These are phyloP conservation scores for Actinernus sp. DNA, from an alignment of 92 coral and sea anemone species.

Conservation along the genomic window DNA sequence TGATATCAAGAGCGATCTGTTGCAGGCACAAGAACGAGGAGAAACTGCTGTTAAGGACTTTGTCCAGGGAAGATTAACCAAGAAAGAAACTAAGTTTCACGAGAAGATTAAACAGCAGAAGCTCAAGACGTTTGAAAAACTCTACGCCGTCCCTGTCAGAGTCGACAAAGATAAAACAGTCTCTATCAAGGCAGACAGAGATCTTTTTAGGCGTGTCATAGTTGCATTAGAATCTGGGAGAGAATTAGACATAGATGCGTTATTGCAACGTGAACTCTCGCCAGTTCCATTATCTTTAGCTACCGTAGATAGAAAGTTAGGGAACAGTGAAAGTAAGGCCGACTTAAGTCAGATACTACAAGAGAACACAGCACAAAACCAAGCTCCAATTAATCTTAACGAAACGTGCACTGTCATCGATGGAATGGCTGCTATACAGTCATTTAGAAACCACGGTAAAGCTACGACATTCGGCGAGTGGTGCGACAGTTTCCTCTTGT, in stretches of 20 bases:
- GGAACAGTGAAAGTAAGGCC: constrained; percentile 44
- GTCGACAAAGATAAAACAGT: constrained; percentile 56
- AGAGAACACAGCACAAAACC: too few species aligned
- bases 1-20: constrained; percentile 50
- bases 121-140: constrained; percentile 57
- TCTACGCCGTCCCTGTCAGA: constrained; percentile 57
- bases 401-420: too few species aligned
- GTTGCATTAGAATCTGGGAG: constrained; percentile 72
- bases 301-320: constrained; percentile 33
- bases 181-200: constrained; percentile 66
- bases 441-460: constrained; percentile 48
- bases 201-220: constrained; percentile 64
- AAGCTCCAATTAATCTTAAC: constrained; percentile 15
- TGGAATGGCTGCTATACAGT: too few species aligned
- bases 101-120: constrained; percentile 57
- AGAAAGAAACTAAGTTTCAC: constrained; percentile 57
- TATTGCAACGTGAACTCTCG: constrained; percentile 44
- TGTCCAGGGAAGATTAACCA: constrained; percentile 39
- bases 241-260: constrained; percentile 50
- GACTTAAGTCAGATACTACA: constrained; percentile 53
- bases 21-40: constrained; percentile 43
- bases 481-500: constrained; percentile 53
- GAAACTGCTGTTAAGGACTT: constrained; percentile 26
- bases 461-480: constrained; percentile 65
- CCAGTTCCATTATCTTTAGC: constrained; percentile 57